Base-by-base conservation (phyloP, 1,140 invertebrate genomes). In the Tetragonula clypearis region DNA sequence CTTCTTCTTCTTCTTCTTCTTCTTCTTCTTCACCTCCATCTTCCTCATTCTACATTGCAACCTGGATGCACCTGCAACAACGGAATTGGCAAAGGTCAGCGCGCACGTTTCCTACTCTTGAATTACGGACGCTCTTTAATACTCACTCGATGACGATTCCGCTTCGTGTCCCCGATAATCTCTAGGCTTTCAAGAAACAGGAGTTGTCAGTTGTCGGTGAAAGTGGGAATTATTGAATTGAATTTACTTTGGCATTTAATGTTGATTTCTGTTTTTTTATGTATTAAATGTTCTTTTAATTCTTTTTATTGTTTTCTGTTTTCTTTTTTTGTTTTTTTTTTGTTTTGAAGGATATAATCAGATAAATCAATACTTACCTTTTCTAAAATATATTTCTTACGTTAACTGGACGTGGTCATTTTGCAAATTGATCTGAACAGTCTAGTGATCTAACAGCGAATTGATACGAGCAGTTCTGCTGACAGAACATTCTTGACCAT, bases 51-150 rank as follows among this genome's bases (percentile, higher is more conserved):
- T 12, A 30, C 58, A 0, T 75, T 83, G 87, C 88, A 88, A 90
- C 91, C 79, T 82, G 86, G 66, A 86, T 89, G 86, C 90, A 92
- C 92, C 91, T 92, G 91, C 87, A 92, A 92, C 90, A 90, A 84
- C 73, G 80, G 76, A 88, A 87, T 90, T 90, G 88, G 82, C 87
- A 90, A 90, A 90, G 89, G 89, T 90, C 89, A 90, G 81, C 88
- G 69, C 86, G 77, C 55, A 65, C 49, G 73, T 80, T 53, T 72
- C 60, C 21, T 58, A 53, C 53, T 21, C 23, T 75, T 49, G 49
- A 19, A 49, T 65, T 53, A 23, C 12, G 53, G 0, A 60, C 11
- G n/a, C 21, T 66, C 19, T 21, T 58, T 53, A n/a, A 77, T 88
- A 86, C 87, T 89, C 65, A 89, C 88, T 26, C 55, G 72, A 58